phyloP scores from a whole-genome alignment of 64 coral and sea anemone genomes.

The Acropora tenuis region DNA sequence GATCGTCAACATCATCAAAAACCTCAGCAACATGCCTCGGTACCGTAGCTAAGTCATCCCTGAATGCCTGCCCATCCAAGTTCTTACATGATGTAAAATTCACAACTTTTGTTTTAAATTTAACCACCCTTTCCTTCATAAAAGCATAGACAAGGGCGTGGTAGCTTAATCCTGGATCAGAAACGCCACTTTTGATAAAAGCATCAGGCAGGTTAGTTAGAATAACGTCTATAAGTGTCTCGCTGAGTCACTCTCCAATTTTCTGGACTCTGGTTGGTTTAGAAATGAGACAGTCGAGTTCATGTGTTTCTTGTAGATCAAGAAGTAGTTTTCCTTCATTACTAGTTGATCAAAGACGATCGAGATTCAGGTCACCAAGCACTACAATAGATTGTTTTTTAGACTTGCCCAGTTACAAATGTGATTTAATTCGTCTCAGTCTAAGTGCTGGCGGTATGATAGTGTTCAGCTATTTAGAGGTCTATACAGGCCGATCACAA shows the following conservation, averaged over 20 bases:
- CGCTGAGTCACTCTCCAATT: conserved; percentile 8
- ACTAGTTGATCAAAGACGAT: neutral
- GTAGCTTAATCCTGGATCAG: conserved; percentile 47
- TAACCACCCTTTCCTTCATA: conserved; percentile 46
- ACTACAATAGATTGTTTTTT: neutral
- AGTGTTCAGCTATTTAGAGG: neutral
- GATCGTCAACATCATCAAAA: conserved; percentile 61
- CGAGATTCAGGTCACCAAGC: conserved; percentile 31
- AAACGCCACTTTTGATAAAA: conserved; percentile 21
- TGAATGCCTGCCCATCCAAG: too few relatives aligned
- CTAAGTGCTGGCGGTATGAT: neutral
- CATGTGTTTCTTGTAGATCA: neutral
- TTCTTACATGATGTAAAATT: conserved; percentile 19
- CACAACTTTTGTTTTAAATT: conserved; percentile 36
- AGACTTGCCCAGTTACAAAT: conserved; percentile 14
- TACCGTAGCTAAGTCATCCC: too few relatives aligned
- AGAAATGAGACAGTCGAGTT: conserved; percentile 38
- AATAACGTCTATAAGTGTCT: conserved; percentile 71
- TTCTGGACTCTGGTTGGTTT: conserved; percentile 67
- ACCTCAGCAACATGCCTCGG: conserved; percentile 67
- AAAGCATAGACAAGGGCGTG: conserved; percentile 60
- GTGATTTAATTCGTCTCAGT: conserved; percentile 19
- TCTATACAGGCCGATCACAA: neutral
- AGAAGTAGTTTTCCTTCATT: conserved; percentile 6
- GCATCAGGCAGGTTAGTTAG: conserved; percentile 47